Percentiles rank a stretch among this genome's conserved stretches.
These are phyloP conservation scores for Myotis daubentonii DNA, from an alignment of 2,797 vertebrate genomes.

Conservation along the genomic window DNA sequence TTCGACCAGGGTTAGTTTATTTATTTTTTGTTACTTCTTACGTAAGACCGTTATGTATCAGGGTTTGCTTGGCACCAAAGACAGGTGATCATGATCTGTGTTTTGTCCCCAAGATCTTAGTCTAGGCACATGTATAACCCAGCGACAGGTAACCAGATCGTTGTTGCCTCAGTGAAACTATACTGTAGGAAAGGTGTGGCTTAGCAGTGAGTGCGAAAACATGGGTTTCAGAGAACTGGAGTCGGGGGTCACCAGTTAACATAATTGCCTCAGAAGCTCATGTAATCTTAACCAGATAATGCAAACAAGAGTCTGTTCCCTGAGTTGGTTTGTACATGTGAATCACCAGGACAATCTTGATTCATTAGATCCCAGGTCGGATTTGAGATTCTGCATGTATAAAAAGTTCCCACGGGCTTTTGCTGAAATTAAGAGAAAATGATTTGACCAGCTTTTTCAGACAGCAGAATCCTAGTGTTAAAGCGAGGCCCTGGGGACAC, in stretches of 20 bases:
- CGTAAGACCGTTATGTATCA: not conserved
- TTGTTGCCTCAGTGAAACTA: not conserved
- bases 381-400: not conserved
- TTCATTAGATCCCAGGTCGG: not conserved
- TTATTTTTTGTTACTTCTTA: constrained; percentile 26
- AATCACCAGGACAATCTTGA: not conserved
- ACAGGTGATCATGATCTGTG: not conserved
- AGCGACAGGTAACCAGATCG: not conserved
- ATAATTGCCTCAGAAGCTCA: not conserved
- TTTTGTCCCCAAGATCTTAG: not conserved
- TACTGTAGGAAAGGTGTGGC: not conserved
- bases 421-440: not conserved
- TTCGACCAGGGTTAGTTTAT: not conserved
- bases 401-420: not conserved
- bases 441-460: not conserved
- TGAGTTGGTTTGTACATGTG: not conserved
- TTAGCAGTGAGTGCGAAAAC: not conserved
- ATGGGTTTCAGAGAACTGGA: not conserved
- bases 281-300: not conserved
- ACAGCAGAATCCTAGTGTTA: not conserved
- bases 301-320: not conserved
- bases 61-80: not conserved
- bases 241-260: not conserved
- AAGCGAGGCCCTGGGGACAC: not conserved
- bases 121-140: not conserved